These are phyloP conservation scores for Neodontobutis hainanensis DNA, from an alignment of 2,113 vertebrate species.

Conservation along the genomic window DNA sequence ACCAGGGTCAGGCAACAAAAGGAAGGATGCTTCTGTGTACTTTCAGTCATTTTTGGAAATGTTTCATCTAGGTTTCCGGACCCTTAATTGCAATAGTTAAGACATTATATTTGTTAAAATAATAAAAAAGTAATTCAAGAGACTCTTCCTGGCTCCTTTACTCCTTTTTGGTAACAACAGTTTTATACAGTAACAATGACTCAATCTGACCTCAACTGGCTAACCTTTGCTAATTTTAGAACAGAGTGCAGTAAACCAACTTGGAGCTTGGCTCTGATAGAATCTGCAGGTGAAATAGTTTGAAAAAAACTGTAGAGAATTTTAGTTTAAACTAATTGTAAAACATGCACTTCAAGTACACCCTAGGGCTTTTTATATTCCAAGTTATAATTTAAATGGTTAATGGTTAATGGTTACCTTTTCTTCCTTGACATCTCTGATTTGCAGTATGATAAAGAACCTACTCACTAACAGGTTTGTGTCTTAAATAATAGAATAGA, in stretches of 20 bases:
- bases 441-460: too few relatives aligned
- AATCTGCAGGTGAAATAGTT: not conserved
- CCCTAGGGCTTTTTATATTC: too few relatives aligned
- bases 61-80: slow-evolving; percentile 2
- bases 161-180: not conserved
- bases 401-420: too few relatives aligned
- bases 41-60: not conserved
- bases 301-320: too few relatives aligned
- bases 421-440: too few relatives aligned
- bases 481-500: too few relatives aligned
- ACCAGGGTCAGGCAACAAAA: not conserved
- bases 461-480: too few relatives aligned
- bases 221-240: slow-evolving; percentile 1
- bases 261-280: too few relatives aligned
- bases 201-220: not conserved
- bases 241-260: not conserved
- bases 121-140: not conserved
- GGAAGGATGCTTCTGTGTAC: not conserved
- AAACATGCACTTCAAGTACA: too few relatives aligned
- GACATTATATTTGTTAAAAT: not conserved
- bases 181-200: not conserved
- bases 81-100: not conserved
- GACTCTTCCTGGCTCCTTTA: not conserved
- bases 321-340: too few relatives aligned
- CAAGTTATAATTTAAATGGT: too few relatives aligned